phyloP scores from a whole-genome alignment of 2,113 vertebrate genomes.

The Erinaceus europaeus region DNA sequence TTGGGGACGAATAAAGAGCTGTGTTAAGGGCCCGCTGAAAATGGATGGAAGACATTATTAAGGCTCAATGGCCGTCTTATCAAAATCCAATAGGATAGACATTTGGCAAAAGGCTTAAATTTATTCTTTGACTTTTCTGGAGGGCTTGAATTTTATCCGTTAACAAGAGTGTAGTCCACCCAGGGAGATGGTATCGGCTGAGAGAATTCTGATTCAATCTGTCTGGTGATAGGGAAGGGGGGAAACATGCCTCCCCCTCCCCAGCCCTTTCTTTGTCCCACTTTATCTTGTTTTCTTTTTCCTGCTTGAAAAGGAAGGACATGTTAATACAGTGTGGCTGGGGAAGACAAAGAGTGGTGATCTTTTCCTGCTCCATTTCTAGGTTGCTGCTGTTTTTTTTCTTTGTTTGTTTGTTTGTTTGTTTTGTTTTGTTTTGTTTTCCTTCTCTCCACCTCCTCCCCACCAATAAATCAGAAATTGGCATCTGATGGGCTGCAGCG shows the following conservation, averaged over 20 bases:
- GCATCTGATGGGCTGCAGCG: too few species aligned
- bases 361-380: too few species aligned
- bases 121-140: slow-evolving; percentile 85
- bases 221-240: slow-evolving; percentile 50
- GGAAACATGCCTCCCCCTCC: not conserved
- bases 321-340: not conserved
- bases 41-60: slow-evolving; percentile 88
- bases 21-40: slow-evolving; percentile 86
- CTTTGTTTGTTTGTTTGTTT: too few species aligned
- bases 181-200: slow-evolving; percentile 84
- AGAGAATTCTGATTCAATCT: slow-evolving; percentile 79
- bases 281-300: slow-evolving; percentile 49
- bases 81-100: slow-evolving; percentile 90
- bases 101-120: slow-evolving; percentile 85
- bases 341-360: not conserved
- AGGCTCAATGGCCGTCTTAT: slow-evolving; percentile 91
- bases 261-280: not conserved
- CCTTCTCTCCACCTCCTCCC: not conserved
- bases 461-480: not conserved
- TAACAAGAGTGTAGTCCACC: slow-evolving; percentile 81
- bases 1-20: slow-evolving; percentile 90
- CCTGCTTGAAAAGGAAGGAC: not conserved
- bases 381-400: too few species aligned
- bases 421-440: not conserved
- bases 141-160: slow-evolving; percentile 84